A percentile compares a stretch with the other conserved stretches of the same genome.
These are phyloP conservation scores for Callorhinus ursinus DNA, from an alignment of 2,113 vertebrate species.

Conservation along the genomic window DNA sequence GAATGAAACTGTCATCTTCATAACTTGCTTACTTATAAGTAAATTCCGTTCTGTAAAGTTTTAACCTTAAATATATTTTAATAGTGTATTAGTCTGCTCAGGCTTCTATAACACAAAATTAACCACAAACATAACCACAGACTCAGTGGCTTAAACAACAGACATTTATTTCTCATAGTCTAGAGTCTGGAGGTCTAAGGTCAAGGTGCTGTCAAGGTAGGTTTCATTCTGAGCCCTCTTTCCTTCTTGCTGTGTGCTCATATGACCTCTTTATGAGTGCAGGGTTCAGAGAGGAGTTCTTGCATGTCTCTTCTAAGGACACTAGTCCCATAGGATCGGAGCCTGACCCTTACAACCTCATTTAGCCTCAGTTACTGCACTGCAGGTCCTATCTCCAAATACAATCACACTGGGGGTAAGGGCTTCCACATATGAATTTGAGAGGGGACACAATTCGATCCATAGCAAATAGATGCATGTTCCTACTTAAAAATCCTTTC, in stretches of 20 bases:
- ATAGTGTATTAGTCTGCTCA: neutral
- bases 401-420: neutral
- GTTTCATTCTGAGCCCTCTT: neutral
- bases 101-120: neutral
- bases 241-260: neutral
- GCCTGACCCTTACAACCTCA: fast-evolving
- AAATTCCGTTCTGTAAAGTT: neutral
- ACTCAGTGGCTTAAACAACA: neutral
- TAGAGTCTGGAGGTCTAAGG: neutral
- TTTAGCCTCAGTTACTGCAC: neutral
- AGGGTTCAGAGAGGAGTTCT: neutral
- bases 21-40: neutral
- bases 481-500: neutral
- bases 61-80: neutral
- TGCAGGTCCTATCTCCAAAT: neutral
- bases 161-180: neutral
- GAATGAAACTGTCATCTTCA: neutral
- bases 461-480: neutral
- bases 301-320: neutral
- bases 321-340: neutral
- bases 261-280: neutral
- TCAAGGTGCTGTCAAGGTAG: neutral
- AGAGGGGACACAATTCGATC: neutral
- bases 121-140: neutral
- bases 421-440: neutral